These are phyloP conservation scores for Erythrocebus patas DNA, from an alignment of 2,113 vertebrate genomes.

Conservation along the genomic window DNA sequence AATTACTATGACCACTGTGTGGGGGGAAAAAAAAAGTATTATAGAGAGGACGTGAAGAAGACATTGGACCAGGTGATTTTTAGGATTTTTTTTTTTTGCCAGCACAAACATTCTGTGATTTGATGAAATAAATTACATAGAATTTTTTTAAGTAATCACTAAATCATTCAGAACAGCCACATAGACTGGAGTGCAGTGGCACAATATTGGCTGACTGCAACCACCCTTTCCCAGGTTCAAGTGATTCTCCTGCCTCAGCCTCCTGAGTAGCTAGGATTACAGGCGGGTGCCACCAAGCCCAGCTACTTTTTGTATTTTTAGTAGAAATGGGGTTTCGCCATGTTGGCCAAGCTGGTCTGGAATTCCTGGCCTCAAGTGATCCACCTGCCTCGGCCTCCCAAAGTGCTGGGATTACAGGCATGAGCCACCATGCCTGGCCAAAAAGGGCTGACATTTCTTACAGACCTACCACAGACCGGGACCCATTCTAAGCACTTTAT, in stretches of 20 bases:
- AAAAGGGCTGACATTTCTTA: neutral
- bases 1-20: neutral
- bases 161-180: neutral
- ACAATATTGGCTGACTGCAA: too few relatives aligned
- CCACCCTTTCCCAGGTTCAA: too few relatives aligned
- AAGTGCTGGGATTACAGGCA: too few relatives aligned
- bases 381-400: too few relatives aligned
- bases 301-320: too few relatives aligned
- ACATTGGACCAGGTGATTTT: neutral
- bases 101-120: neutral
- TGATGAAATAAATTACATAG: neutral
- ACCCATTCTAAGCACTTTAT: neutral
- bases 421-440: too few relatives aligned
- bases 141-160: neutral
- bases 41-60: neutral
- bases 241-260: too few relatives aligned
- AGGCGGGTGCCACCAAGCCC: accelerated
- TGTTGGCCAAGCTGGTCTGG: too few relatives aligned
- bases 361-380: too few relatives aligned
- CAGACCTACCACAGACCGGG: neutral
- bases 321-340: too few relatives aligned
- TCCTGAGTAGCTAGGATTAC: too few relatives aligned
- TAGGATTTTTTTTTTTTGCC: neutral
- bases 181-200: too few relatives aligned
- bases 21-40: neutral